phyloP scores from a whole-genome alignment of 2,797 vertebrate genomes.

The Choloepus didactylus region DNA sequence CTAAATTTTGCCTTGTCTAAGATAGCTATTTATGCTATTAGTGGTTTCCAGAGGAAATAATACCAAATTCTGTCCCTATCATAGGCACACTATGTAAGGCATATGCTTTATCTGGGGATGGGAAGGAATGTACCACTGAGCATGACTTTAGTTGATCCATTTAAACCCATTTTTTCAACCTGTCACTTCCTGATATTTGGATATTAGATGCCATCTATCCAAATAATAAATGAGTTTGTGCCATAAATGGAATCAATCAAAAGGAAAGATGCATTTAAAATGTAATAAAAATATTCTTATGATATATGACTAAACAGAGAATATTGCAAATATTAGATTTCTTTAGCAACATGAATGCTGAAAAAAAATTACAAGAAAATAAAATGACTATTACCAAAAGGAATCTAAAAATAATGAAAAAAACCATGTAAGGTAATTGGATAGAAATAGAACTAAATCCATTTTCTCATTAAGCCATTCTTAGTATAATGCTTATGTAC shows the following conservation, averaged over 20 bases:
- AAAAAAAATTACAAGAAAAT: constrained; percentile 54
- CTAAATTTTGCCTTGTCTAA: constrained; percentile 46
- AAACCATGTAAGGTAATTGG: constrained; percentile 21
- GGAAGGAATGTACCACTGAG: neutral
- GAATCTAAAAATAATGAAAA: constrained; percentile 43
- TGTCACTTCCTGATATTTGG: neutral
- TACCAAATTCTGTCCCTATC: neutral
- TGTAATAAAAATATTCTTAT: constrained; percentile 26
- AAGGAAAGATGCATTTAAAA: constrained; percentile 24
- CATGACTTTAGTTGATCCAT: neutral
- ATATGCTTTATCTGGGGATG: neutral
- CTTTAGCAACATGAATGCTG: constrained; percentile 43
- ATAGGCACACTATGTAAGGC: neutral
- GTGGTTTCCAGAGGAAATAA: neutral
- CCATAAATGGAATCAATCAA: constrained; percentile 13
- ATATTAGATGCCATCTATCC: neutral
- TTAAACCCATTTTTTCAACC: constrained; percentile 55
- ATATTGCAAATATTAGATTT: constrained; percentile 23
- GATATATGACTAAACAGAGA: neutral
- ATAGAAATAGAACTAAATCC: neutral
- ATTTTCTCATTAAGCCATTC: constrained; percentile 45
- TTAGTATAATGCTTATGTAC: neutral
- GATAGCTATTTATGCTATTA: neutral
- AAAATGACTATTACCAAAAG: constrained; percentile 49
- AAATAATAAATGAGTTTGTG: constrained; percentile 18